These are phyloP conservation scores for Morus bassanus DNA, from an alignment of 2,797 vertebrate genomes.

Conservation along the genomic window DNA sequence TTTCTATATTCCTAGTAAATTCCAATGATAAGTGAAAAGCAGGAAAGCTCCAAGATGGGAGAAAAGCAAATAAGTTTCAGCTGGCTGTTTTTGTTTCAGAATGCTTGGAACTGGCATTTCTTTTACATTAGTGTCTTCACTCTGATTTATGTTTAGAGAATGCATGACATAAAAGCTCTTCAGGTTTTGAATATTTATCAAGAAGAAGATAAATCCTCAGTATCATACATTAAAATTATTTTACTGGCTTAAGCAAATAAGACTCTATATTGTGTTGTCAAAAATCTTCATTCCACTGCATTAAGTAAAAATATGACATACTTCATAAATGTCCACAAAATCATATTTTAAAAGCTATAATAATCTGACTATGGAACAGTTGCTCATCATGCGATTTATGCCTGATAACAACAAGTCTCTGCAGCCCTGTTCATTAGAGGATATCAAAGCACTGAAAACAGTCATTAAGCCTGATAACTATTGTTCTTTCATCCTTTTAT, in stretches of 20 bases:
- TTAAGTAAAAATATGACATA: not conserved
- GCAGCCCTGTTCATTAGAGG: not conserved
- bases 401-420: not conserved
- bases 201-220: not conserved
- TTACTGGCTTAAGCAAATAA: not conserved
- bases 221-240: not conserved
- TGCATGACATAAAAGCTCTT: not conserved
- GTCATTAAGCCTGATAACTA: conserved; percentile 16
- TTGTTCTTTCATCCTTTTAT: not conserved
- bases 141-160: not conserved
- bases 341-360: not conserved
- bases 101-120: not conserved
- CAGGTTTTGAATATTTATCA: not conserved
- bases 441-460: conserved; percentile 25
- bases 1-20: not conserved
- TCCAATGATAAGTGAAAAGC: not conserved
- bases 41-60: not conserved
- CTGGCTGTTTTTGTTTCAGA: not conserved
- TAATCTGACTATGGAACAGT: not conserved
- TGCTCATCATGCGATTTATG: not conserved
- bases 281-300: not conserved
- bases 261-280: not conserved
- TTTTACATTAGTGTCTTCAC: not conserved
- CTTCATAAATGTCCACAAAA: not conserved
- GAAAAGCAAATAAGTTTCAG: not conserved